Evolutionary conservation across 2,113 vertebrate genomes (phyloP).

Genomic region (Semicossyphus pulcher): DNA sequence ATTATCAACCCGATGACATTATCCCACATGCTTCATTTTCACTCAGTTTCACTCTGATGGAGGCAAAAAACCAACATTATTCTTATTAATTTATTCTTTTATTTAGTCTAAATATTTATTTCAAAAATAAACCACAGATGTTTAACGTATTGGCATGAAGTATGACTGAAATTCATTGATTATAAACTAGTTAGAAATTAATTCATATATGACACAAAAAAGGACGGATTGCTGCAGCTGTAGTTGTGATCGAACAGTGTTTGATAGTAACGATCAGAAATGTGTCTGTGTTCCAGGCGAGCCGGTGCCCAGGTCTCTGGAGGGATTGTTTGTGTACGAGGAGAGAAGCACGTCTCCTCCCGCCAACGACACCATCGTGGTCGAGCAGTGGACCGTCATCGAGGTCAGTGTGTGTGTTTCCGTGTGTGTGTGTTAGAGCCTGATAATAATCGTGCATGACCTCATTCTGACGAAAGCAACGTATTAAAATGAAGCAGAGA

Average conservation of each 20-base stretch:
- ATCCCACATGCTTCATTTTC: background rate
- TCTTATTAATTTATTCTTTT: no score
- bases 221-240: no score
- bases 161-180: no score
- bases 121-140: no score
- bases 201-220: no score
- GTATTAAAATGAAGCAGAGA: no score
- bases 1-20: slow-evolving; percentile 26
- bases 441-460: background rate
- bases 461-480: background rate
- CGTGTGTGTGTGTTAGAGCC: background rate
- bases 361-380: slow-evolving; percentile 95
- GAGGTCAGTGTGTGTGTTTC: slow-evolving; percentile 85
- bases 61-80: no score
- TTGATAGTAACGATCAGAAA: no score
- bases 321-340: slow-evolving; percentile 96
- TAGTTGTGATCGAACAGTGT: no score
- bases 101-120: no score
- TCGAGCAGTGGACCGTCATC: slow-evolving; percentile 98
- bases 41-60: background rate
- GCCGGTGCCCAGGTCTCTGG: slow-evolving; percentile 90
- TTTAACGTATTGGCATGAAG: no score
- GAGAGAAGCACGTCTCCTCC: slow-evolving; percentile 85
- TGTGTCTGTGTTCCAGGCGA: slow-evolving; percentile 85
- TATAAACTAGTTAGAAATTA: no score